Conservation (phyloP, 1,140 invertebrate genomes). For the Temnothorax curvispinosus region DNA sequence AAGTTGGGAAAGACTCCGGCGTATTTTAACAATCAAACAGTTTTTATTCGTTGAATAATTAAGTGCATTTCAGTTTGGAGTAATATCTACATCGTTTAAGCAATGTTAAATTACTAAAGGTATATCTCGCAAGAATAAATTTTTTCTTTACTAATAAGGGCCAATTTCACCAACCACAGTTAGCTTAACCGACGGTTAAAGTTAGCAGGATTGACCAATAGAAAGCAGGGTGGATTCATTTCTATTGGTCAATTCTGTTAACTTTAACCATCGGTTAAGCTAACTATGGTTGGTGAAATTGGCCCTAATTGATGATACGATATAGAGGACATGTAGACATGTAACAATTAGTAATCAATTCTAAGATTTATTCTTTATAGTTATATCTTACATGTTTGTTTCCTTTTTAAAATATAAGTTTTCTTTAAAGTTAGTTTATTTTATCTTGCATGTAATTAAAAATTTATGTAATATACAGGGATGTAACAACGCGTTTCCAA, state of each 20-base stretch:
- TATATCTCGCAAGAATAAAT: neutral
- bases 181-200: too few species aligned
- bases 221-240: too few species aligned
- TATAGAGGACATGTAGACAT: neutral
- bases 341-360: neutral
- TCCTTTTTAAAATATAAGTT: neutral
- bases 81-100: neutral
- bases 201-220: too few species aligned
- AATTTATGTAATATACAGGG: neutral
- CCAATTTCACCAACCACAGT: too few species aligned
- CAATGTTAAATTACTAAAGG: slow-evolving; percentile 3
- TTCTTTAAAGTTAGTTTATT: neutral
- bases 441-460: neutral
- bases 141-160: neutral
- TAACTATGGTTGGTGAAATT: too few species aligned
- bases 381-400: neutral
- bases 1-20: neutral
- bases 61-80: neutral
- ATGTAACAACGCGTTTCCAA: too few species aligned
- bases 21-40: neutral
- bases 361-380: neutral
- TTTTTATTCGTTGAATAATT: neutral
- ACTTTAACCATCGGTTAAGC: too few species aligned
- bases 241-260: too few species aligned
- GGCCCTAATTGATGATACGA: neutral